Evolutionary conservation across 1,140 invertebrate species (phyloP).

Genomic region (Camponotus pennsylvanicus): DNA sequence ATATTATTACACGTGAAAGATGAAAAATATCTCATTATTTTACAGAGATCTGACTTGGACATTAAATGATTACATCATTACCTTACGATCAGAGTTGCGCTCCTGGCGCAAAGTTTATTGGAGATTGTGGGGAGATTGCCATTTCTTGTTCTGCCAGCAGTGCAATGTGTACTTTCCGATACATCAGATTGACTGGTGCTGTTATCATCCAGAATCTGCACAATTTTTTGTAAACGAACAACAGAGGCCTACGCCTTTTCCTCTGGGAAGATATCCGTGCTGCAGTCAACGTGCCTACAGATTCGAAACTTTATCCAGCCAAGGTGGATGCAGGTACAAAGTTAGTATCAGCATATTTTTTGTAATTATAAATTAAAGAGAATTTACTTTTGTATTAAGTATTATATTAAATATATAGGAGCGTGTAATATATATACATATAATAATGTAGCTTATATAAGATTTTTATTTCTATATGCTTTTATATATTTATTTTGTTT

Average conservation of each 20-base stretch:
- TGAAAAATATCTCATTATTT: conserved; percentile 54
- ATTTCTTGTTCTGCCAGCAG: conserved; percentile 92
- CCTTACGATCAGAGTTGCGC: conserved; percentile 91
- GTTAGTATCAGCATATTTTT: conserved; percentile 65
- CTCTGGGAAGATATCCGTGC: conserved; percentile 93
- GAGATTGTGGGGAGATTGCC: conserved; percentile 95
- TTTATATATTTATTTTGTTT: conserved; percentile 24
- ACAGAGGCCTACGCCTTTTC: conserved; percentile 87
- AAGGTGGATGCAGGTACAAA: conserved; percentile 82
- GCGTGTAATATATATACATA: background rate
- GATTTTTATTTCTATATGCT: background rate
- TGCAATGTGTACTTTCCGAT: conserved; percentile 92
- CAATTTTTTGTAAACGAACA: conserved; percentile 91
- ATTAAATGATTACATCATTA: conserved; percentile 92
- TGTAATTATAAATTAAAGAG: conserved; percentile 24
- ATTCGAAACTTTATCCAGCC: conserved; percentile 89
- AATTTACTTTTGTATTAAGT: background rate
- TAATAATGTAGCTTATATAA: background rate
- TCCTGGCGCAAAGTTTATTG: conserved; percentile 97
- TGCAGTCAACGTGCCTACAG: conserved; percentile 94
- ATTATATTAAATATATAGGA: background rate
- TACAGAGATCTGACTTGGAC: conserved; percentile 92
- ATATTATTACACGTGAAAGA: conserved; percentile 48
- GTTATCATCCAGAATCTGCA: conserved; percentile 91
- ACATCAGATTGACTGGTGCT: conserved; percentile 93